Evolutionary conservation across 2,888 invertebrate species (phyloP), one percentile per base, ranked within the genome.

Genomic region (Acanthopleura granulata): DNA sequence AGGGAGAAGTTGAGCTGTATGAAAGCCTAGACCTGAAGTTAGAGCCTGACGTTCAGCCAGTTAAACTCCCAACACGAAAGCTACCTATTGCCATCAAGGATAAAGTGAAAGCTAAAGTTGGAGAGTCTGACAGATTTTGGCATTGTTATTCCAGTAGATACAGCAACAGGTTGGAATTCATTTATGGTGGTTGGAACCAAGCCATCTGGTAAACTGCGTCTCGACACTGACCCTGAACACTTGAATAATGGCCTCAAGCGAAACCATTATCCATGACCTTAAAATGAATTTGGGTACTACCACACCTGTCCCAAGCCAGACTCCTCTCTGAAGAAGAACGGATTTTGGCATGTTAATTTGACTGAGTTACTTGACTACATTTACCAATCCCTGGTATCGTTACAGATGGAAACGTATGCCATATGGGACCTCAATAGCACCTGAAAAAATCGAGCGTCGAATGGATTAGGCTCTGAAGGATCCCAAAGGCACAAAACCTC

Each of bases 391-490:
- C 0, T 82, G 75, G 62, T 80, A 79, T 1, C 40, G 80, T 40
- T 84, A 80, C 51, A 49, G 80, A 30, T 81, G 81, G 80, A 61
- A 49, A 0, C n/a, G n/a, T n/a, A n/a, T 81, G 73, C 79, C 79
- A 25, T 82, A 80, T 69, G 78, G 81, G 27, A 79, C 83, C 15
- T 72, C 75, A 0, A 74, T 74, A 40, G 77, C 78, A 0, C 76
- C 79, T 15, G 82, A 82, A 74, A 57, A 77, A 16, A 82, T 82
- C 57, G 78, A 81, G 49, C 27, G 77, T 18, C 18, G 57, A 4
- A 18, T 57, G 22, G 12, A 57, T 74, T 49, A 73, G 29, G 72
- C 61, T n/a, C 16, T 79, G 15, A 51, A 51, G 49, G 66, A 73
- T 11, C 70, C 77, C 11, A 49, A 72, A 18, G 79, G 77, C 25